Evolutionary conservation across 2,797 vertebrate species (phyloP), one percentile per base, ranked within the genome.

Genomic region (Enteromius viviparus): DNA sequence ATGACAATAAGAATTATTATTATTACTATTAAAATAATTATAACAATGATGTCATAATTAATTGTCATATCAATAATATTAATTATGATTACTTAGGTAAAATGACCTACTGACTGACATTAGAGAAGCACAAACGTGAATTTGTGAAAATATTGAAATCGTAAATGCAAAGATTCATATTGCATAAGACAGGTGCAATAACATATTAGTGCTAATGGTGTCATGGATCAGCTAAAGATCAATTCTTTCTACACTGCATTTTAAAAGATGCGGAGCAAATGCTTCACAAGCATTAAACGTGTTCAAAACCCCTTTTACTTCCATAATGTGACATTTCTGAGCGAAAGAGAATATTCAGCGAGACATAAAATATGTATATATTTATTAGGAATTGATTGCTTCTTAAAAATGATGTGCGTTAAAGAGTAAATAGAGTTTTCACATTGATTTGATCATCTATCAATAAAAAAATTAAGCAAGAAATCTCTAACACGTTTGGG

Each of bases 401-500:
- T 47, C 4, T 29, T 49, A 0, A 29, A 47, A 71, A 11, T 49
- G 45, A 49, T 26, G 37, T 71, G 45, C 15, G 6, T 34, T 53
- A 34, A 53, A 47, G 6, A 51, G 32, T 7, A 34, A 70, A 17
- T n/a, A 8, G 23, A n/a, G 47, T n/a, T 74, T 53, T 51, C 21
- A 37, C 29, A 9, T 17, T 17, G 12, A 21, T 9, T 26, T 80
- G 6, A 70, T 70, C n/a, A 58, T 29, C 51, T 11, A 71, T 15
- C 37, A 80, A 15, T 60, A 37, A 40, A n/a, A 3, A 58, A 80
- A 60, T 47, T 6, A 64, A 76, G 34, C 71, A 86, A 51, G 70
- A 80, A 76, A 80, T 72, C 49, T 15, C 8, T 78, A 0, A 49
- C 75, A 75, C 29, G 6, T 83, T 85, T 55, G 34, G 40, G 51